Evolutionary conservation across 2,888 invertebrate species (phyloP).

Genomic region (Agonopterix heracliana): DNA sequence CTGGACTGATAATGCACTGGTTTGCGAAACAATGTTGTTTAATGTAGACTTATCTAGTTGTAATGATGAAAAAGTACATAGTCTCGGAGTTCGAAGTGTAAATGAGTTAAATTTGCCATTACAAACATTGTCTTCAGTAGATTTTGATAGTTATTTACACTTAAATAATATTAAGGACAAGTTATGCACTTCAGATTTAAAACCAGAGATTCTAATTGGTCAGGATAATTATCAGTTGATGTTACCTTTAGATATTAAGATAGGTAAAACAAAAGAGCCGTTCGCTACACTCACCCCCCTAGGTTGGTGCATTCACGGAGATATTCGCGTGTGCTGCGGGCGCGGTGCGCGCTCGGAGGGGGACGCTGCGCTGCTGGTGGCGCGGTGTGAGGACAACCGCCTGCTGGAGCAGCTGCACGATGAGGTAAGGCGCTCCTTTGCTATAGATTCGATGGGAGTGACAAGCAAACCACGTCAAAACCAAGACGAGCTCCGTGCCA

Average conservation of each 20-base stretch:
- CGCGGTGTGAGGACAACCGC: no score
- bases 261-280: constrained; percentile 16
- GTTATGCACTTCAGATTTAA: neutral
- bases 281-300: constrained; percentile 17
- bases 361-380: neutral
- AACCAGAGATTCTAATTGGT: constrained; percentile 24
- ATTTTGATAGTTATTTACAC: neutral
- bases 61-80: constrained; percentile 8
- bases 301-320: constrained; percentile 20
- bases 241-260: constrained; percentile 15
- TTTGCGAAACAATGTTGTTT: constrained; percentile 12
- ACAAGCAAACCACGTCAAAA: constrained; percentile 12
- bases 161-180: neutral
- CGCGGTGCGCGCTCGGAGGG: no score
- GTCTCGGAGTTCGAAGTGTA: constrained; percentile 15
- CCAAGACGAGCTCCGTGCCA: constrained; percentile 8
- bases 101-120: constrained; percentile 18
- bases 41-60: constrained; percentile 11
- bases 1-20: constrained; percentile 12
- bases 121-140: constrained; percentile 12
- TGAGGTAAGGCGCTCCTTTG: constrained; percentile 10
- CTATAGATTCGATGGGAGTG: constrained; percentile 15
- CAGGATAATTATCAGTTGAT: constrained; percentile 26
- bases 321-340: neutral
- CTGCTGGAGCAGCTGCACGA: constrained; percentile 9